Conservation (phyloP, 92 coral and sea anemone species). For the Phenganax subtilis region DNA sequence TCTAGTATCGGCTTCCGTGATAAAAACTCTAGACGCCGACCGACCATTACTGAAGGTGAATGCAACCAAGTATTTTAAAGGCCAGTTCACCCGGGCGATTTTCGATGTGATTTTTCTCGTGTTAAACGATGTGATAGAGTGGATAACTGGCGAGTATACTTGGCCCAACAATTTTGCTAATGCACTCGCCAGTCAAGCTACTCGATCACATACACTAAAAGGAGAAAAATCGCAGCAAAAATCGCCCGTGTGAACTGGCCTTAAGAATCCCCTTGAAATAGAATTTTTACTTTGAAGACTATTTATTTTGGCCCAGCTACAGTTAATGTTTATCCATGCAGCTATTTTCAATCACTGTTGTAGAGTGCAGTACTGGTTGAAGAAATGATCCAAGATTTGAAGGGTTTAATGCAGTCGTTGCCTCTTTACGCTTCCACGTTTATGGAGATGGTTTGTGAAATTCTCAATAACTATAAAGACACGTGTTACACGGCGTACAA, state of each 20-base stretch:
- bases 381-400: conserved; percentile 79
- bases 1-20: conserved; percentile 67
- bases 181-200: no score
- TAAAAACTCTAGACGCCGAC: conserved; percentile 75
- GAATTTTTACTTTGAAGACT: background rate
- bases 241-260: no score
- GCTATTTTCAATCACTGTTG: background rate
- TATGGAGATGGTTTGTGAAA: conserved; percentile 90
- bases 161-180: no score
- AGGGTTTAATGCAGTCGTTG: conserved; percentile 80
- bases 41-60: conserved; percentile 84
- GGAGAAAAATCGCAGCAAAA: no score
- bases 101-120: no score
- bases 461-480: conserved; percentile 72
- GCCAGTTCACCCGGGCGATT: no score
- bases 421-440: conserved; percentile 87
- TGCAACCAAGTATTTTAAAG: background rate
- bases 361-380: conserved; percentile 88
- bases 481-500: conserved; percentile 76
- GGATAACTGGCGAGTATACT: no score
- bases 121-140: no score
- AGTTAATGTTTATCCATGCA: background rate
- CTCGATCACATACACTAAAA: no score
- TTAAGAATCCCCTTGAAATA: background rate
- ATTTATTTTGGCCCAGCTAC: background rate